Evolutionary conservation across 2,797 vertebrate species (phyloP).

Genomic region (Perodicticus potto): DNA sequence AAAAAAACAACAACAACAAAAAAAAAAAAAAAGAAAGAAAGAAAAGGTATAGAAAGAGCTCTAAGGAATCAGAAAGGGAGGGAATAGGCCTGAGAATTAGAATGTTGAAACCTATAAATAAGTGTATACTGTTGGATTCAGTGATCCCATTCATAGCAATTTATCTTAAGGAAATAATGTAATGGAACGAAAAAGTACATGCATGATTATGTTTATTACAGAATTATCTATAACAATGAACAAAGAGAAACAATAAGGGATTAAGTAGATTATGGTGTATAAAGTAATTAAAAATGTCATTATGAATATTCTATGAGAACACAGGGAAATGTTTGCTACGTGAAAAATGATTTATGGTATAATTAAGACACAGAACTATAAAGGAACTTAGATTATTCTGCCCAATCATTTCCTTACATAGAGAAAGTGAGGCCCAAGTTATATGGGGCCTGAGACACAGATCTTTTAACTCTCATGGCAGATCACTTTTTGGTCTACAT

Average conservation of each 20-base stretch:
- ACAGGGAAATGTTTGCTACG: background rate
- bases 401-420: background rate
- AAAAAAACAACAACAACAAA: too few relatives aligned
- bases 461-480: background rate
- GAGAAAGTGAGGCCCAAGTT: background rate
- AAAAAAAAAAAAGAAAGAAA: too few relatives aligned
- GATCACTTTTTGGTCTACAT: background rate
- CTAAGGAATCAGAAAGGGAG: background rate
- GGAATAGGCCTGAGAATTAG: background rate
- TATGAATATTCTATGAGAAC: background rate
- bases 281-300: background rate
- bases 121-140: slow-evolving; percentile 32
- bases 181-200: background rate
- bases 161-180: slow-evolving; percentile 56
- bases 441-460: background rate
- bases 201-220: background rate
- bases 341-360: background rate
- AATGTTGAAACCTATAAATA: slow-evolving; percentile 22
- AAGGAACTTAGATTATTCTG: slow-evolving; percentile 5
- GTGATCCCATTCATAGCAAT: slow-evolving; percentile 34
- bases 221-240: slow-evolving; percentile 3
- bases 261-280: background rate
- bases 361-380: background rate
- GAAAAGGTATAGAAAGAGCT: slow-evolving; percentile 1
- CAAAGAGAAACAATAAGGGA: background rate